A percentile compares a stretch with the other conserved stretches of the same genome.
phyloP scores from a whole-genome alignment of 1,140 invertebrate species.

The Xylocopa sonorina region DNA sequence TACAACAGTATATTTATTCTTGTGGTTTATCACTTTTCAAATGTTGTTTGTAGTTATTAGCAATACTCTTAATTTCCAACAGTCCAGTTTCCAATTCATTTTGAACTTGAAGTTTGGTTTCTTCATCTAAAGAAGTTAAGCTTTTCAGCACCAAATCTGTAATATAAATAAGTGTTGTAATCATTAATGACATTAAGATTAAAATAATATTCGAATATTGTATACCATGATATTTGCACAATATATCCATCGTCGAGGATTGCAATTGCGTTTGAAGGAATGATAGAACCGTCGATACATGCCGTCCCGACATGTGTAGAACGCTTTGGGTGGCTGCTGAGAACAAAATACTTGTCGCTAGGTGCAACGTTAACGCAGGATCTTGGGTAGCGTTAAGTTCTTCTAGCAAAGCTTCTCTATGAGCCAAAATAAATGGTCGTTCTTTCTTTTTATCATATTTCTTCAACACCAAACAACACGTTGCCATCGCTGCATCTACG shows the following conservation, averaged over 20 bases:
- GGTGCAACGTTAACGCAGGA: conserved; percentile 91
- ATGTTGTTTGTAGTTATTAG: conserved; percentile 82
- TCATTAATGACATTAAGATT: conserved; percentile 10
- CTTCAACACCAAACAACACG: conserved; percentile 91
- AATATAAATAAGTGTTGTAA: conserved; percentile 63
- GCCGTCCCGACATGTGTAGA: conserved; percentile 94
- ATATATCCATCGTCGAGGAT: conserved; percentile 83
- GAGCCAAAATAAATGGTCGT: conserved; percentile 87
- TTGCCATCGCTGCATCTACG: conserved; percentile 87
- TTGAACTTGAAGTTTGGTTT: conserved; percentile 74
- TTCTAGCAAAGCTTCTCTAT: conserved; percentile 91
- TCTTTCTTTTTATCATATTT: conserved; percentile 95
- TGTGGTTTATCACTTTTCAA: conserved; percentile 69
- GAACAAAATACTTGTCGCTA: conserved; percentile 91
- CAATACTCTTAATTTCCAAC: conserved; percentile 82
- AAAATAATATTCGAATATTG: conserved; percentile 28
- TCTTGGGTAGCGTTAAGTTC: conserved; percentile 89
- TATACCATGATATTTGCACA: conserved; percentile 91
- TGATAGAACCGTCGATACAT: conserved; percentile 90
- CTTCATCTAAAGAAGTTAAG: conserved; percentile 81
- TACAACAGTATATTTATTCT: conserved; percentile 45
- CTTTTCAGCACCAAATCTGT: conserved; percentile 85
- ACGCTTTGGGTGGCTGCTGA: conserved; percentile 90
- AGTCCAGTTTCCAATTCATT: conserved; percentile 77
- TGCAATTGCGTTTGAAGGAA: conserved; percentile 88